Evolutionary conservation across 1,140 invertebrate genomes (phyloP).

Genomic region (Polyergus mexicanus): DNA sequence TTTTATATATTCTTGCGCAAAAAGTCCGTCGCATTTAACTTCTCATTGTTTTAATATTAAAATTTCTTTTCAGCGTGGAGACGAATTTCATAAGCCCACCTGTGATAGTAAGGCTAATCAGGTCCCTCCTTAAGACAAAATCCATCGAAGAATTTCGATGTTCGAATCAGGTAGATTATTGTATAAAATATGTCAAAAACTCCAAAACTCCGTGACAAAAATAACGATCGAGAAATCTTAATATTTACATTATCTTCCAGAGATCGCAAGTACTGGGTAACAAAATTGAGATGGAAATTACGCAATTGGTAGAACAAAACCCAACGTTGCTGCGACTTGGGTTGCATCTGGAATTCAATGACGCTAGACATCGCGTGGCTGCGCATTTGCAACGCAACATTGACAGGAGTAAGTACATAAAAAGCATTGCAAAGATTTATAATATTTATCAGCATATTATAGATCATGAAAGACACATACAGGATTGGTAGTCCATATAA

Average conservation of each 20-base stretch:
- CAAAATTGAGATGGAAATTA: constrained; percentile 99
- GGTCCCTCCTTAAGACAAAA: constrained; percentile 94
- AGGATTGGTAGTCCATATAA: background rate
- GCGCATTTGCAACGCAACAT: constrained; percentile 98
- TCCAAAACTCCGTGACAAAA: background rate
- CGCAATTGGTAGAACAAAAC: constrained; percentile 97
- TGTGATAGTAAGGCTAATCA: constrained; percentile 94
- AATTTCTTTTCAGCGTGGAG: constrained; percentile 90
- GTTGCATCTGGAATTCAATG: constrained; percentile 98
- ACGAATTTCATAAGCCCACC: constrained; percentile 97
- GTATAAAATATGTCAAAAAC: background rate
- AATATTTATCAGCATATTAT: background rate
- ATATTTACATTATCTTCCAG: constrained; percentile 85
- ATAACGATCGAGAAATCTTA: background rate
- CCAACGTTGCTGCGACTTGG: constrained; percentile 96
- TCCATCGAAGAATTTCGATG: constrained; percentile 97
- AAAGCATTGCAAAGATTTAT: background rate
- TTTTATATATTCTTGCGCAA: background rate
- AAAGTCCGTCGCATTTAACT: background rate
- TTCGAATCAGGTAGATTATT: constrained; percentile 94
- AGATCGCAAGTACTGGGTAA: constrained; percentile 97
- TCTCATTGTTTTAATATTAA: constrained; percentile 37
- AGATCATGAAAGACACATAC: background rate
- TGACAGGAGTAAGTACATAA: constrained; percentile 95
- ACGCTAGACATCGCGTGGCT: constrained; percentile 96